These are phyloP conservation scores for Dicentrarchus labrax DNA, from an alignment of 2,113 vertebrate species.

Conservation along the genomic window DNA sequence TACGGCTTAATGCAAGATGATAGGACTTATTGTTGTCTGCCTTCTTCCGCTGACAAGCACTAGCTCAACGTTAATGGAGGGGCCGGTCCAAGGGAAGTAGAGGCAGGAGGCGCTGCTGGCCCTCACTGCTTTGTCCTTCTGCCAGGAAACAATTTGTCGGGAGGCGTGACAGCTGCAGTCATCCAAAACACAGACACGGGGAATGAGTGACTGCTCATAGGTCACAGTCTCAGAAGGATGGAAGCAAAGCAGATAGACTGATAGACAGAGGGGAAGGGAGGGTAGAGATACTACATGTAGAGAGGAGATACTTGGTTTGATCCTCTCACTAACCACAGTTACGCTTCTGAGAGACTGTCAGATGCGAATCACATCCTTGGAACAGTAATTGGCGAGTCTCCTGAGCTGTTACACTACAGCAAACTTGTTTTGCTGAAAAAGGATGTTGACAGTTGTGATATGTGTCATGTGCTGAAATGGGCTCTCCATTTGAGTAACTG, in stretches of 20 bases:
- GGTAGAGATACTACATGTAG: not conserved
- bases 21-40: conserved; percentile 60
- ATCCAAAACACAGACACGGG: conserved; percentile 61
- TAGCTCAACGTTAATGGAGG: conserved; percentile 65
- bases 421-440: conserved; percentile 37
- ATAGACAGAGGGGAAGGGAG: conserved; percentile 16
- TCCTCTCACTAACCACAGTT: conserved; percentile 36
- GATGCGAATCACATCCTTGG: conserved; percentile 41
- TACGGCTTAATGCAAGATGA: conserved; percentile 58
- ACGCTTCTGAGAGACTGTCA: conserved; percentile 44
- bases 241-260: conserved; percentile 30
- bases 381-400: conserved; percentile 65
- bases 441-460: conserved; percentile 38
- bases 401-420: conserved; percentile 37
- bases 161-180: conserved; percentile 55
- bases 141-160: conserved; percentile 62
- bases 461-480: conserved; percentile 19
- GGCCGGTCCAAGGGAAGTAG: conserved; percentile 34
- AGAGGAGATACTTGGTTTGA: conserved; percentile 34
- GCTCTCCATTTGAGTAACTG: conserved; percentile 31
- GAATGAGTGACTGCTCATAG: conserved; percentile 48
- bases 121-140: conserved; percentile 49
- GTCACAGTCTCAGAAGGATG: conserved; percentile 37
- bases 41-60: conserved; percentile 62
- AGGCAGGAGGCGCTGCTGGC: conserved; percentile 38